Conservation (phyloP, 1,140 invertebrate species). For the Drosophila saltans region DNA sequence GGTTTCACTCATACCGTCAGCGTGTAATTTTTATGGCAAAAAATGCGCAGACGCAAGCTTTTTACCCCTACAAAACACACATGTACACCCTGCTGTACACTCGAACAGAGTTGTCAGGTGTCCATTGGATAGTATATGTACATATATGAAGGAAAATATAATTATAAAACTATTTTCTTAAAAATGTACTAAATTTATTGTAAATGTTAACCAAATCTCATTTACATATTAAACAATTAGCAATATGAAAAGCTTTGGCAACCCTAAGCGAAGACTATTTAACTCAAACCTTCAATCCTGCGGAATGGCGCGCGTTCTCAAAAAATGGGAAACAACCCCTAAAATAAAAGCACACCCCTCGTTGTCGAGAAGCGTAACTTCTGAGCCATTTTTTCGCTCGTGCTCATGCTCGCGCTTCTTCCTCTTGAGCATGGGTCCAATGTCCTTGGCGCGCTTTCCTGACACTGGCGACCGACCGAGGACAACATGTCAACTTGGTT, state of each 20-base stretch:
- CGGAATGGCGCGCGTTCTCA: constrained; percentile 32
- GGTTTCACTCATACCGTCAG: constrained; percentile 57
- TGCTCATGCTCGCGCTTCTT: constrained; percentile 14
- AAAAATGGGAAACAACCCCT: constrained; percentile 54
- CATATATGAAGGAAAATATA: neutral
- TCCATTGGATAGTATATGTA: neutral
- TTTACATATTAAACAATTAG: neutral
- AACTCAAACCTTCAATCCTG: constrained; percentile 56
- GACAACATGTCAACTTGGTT: constrained; percentile 67
- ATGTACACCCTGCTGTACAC: constrained; percentile 25
- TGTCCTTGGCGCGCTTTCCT: constrained; percentile 69
- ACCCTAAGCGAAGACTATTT: constrained; percentile 40
- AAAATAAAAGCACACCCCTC: constrained; percentile 59
- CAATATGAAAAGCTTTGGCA: constrained; percentile 19
- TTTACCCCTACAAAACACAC: constrained; percentile 49
- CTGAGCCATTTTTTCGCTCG: constrained; percentile 61
- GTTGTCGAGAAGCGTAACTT: constrained; percentile 37
- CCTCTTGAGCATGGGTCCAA: constrained; percentile 60
- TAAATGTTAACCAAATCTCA: too few relatives aligned
- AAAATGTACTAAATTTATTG: too few relatives aligned
- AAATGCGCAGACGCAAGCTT: constrained; percentile 57
- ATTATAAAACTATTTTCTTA: too few relatives aligned
- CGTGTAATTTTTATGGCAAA: constrained; percentile 16
- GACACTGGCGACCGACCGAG: constrained; percentile 51
- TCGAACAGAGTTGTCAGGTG: constrained; percentile 46